phyloP scores from a whole-genome alignment of 1,140 invertebrate genomes.

The Hyposmocoma kahamanoa region DNA sequence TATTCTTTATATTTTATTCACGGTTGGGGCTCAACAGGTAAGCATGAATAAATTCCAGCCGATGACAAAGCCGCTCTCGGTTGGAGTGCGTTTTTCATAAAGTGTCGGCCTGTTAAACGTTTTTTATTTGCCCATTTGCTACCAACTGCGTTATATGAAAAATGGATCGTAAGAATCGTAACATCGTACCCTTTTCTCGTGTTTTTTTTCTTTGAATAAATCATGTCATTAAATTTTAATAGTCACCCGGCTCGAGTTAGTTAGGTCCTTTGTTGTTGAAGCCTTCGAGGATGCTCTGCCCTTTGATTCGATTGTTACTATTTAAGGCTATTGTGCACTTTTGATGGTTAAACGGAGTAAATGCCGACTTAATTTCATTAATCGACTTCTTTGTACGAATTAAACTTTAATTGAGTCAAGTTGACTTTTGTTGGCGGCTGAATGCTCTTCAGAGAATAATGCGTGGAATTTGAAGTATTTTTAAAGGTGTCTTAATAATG shows the following conservation, averaged over 20 bases:
- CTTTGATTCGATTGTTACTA: conserved; percentile 67
- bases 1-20: conserved; percentile 71
- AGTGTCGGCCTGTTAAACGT: conserved; percentile 67
- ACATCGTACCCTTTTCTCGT: conserved; percentile 71
- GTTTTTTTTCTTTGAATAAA: conserved; percentile 64
- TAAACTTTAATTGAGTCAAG: conserved; percentile 71
- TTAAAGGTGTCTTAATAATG: conserved; percentile 47
- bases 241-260: conserved; percentile 65
- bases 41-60: conserved; percentile 65
- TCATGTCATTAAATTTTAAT: conserved; percentile 74
- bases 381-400: conserved; percentile 68
- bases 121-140: conserved; percentile 73
- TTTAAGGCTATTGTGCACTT: conserved; percentile 58
- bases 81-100: conserved; percentile 65
- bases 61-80: conserved; percentile 65
- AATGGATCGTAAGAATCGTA: conserved; percentile 72
- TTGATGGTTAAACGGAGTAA: conserved; percentile 64
- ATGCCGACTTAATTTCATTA: conserved; percentile 72
- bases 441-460: conserved; percentile 44
- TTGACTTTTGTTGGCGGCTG: conserved; percentile 37
- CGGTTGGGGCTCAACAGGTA: conserved; percentile 66
- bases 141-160: conserved; percentile 73
- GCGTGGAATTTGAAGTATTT: conserved; percentile 59
- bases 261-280: conserved; percentile 66
- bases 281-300: conserved; percentile 56